These are phyloP conservation scores for Himantopus leucocephalus DNA, from an alignment of 2,113 vertebrate genomes.

Conservation along the genomic window DNA sequence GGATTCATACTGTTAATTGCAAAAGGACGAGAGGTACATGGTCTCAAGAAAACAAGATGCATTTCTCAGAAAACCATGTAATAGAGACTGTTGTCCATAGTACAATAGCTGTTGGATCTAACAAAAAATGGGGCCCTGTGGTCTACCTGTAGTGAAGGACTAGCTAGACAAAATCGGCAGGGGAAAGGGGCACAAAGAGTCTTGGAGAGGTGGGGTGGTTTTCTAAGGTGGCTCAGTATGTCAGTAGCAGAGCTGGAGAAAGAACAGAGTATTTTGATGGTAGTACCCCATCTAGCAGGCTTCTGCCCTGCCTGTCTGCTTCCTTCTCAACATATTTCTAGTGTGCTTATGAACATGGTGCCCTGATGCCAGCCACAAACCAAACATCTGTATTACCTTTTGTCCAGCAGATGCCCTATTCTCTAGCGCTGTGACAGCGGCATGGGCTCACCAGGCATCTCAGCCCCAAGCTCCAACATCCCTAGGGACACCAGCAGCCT, in stretches of 20 bases:
- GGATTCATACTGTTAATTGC: neutral
- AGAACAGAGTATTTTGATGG: neutral
- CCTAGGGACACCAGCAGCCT: neutral
- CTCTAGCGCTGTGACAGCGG: neutral
- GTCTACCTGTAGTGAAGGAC: neutral
- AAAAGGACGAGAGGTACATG: neutral
- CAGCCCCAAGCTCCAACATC: neutral
- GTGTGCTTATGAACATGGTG: neutral
- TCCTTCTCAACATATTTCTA: neutral
- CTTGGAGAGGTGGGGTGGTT: neutral
- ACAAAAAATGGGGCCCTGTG: neutral
- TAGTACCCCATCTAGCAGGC: neutral
- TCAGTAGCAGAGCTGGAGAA: neutral
- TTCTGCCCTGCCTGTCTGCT: neutral
- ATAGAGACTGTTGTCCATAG: neutral
- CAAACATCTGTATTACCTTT: neutral
- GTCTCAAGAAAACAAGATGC: neutral
- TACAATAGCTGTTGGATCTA: neutral
- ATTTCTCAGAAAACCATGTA: neutral
- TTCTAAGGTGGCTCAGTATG: neutral
- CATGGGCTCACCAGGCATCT: fast-evolving
- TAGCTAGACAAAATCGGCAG: neutral
- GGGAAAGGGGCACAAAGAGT: neutral
- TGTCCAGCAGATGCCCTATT: neutral
- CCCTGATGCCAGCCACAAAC: neutral